Evolutionary conservation across 2,888 invertebrate genomes (phyloP).

Genomic region (Argyresthia albistria): DNA sequence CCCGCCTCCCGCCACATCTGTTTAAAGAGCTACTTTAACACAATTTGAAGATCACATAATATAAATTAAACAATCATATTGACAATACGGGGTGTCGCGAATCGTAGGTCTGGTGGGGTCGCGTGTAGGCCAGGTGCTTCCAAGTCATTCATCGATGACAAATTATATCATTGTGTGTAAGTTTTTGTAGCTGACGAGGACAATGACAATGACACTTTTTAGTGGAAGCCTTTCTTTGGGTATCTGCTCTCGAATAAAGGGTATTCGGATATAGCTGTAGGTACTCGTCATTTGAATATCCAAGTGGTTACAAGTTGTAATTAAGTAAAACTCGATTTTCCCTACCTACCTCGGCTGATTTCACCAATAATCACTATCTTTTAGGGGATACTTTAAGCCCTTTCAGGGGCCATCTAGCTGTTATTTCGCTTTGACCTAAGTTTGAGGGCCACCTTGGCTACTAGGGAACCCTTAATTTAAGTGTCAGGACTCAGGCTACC

Average conservation of each 20-base stretch:
- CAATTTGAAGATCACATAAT: constrained; percentile 66
- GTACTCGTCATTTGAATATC: neutral
- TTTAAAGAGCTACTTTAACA: constrained; percentile 67
- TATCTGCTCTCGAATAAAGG: neutral
- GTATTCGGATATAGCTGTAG: neutral
- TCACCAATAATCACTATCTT: too few species aligned
- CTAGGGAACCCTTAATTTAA: too few species aligned
- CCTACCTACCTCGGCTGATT: too few species aligned
- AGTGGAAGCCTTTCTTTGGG: neutral
- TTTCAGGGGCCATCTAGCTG: too few species aligned
- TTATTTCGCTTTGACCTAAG: too few species aligned
- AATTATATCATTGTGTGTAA: constrained; percentile 53
- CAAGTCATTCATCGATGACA: constrained; percentile 35
- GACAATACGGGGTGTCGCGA: constrained; percentile 59
- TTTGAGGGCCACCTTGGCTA: too few species aligned
- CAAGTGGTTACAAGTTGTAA: neutral
- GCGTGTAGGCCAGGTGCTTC: constrained; percentile 56
- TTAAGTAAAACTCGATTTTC: neutral
- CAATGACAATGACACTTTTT: constrained; percentile 38
- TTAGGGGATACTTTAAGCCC: too few species aligned
- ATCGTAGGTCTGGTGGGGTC: constrained; percentile 42
- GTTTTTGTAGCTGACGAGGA: constrained; percentile 16
- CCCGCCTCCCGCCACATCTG: constrained; percentile 54
- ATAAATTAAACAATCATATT: constrained; percentile 66
- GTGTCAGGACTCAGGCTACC: too few species aligned